Evolutionary conservation across 2,113 vertebrate genomes (phyloP), one percentile per base, ranked within the genome.

Genomic region (Brachyhypopomus occidentalis): DNA sequence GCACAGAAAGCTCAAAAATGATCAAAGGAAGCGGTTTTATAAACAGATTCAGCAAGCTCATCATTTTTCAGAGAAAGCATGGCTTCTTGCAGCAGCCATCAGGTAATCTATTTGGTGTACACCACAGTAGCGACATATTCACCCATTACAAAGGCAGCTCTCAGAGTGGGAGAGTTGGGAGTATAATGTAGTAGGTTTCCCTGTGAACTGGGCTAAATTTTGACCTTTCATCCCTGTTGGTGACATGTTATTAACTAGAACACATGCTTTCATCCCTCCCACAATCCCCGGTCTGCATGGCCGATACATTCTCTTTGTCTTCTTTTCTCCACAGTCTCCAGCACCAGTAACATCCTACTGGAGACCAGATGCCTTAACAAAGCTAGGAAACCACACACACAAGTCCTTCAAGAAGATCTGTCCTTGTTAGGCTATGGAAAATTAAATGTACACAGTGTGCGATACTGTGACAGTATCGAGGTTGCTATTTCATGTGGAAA

Each of bases 211-310:
- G 92, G 88, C 86, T 91, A 92, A 88, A 88, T 79, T 87, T 87
- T 91, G 89, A 94, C 93, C 92, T 92, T 90, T 92, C 87, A 90
- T 90, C 91, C 86, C 88, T 52, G 80, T 82, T 86, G 86, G 87
- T 93, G 92, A 92, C 92, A 93, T 89, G 90, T 89, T 87, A 93
- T 92, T 92, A 93, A 93, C 89, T 88, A 92, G 88, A 90, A 90
- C 91, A 88, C 87, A 89, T 85, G 88, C 90, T 90, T 89, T 87
- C 86, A 67, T 62, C 86, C 83, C 90, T 86, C 89, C 87, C 84
- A 84, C 87, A 87, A 84, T 89, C 88, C 88, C 86, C 89, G 88
- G 80, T 89, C 91, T 89, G 88, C 87, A 72, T 83, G 85, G 83
- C 89, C 88, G 86, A 92, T 92, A 91, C 83, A 92, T 93, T 91